Conservation (phyloP, 2,888 invertebrate genomes). For the Dicycla oo region DNA sequence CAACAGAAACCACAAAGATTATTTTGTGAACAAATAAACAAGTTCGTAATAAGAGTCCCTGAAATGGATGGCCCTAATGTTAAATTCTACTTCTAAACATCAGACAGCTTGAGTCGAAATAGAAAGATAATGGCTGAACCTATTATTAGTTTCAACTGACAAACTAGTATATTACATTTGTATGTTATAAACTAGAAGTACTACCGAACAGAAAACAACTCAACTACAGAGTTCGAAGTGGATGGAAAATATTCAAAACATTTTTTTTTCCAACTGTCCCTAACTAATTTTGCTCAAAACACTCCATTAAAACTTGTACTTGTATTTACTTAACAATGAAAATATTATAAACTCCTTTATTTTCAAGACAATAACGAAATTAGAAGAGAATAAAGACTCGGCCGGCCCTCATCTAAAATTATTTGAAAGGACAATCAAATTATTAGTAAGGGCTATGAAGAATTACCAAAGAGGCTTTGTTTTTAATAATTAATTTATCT, state of each 20-base stretch:
- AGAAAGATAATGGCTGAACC: slow-evolving; percentile 6
- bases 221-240: slow-evolving; percentile 28
- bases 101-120: slow-evolving; percentile 6
- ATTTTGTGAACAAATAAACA: background rate
- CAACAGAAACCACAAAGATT: background rate
- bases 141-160: slow-evolving; percentile 35
- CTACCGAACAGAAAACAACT: slow-evolving; percentile 45
- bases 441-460: slow-evolving; percentile 67
- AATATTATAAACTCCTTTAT: slow-evolving; percentile 60
- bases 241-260: slow-evolving; percentile 46
- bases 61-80: background rate
- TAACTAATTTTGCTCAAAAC: slow-evolving; percentile 43
- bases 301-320: slow-evolving; percentile 54
- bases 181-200: too few species aligned
- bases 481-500: slow-evolving; percentile 71
- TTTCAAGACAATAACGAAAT: slow-evolving; percentile 61
- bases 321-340: slow-evolving; percentile 53
- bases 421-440: slow-evolving; percentile 68
- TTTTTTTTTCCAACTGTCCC: slow-evolving; percentile 43
- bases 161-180: slow-evolving; percentile 41
- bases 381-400: slow-evolving; percentile 58
- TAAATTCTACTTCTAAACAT: slow-evolving; percentile 17
- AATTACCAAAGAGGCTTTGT: slow-evolving; percentile 67
- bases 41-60: background rate
- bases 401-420: slow-evolving; percentile 61